Base-by-base conservation (phyloP, 2,888 invertebrate species). In the Rhingia campestris region DNA sequence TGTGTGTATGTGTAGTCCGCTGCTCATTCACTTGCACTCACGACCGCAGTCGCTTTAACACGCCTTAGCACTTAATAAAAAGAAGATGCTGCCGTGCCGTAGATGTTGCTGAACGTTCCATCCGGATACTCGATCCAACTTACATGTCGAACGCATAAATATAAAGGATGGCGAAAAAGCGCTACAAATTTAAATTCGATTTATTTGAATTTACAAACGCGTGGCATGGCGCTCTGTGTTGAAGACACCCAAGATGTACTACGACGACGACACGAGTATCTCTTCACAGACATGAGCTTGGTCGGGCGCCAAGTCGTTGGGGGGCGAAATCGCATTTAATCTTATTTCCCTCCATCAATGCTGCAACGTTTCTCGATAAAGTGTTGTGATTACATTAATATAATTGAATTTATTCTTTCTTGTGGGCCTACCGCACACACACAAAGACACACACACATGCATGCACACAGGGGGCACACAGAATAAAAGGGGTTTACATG, bases 311-410 rank as follows among this genome's bases (percentile, higher is more conserved):
- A 63, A 35, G 45, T 49, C 49, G 10, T 53, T 7, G 51, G 64
- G 59, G 58, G 41, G 53, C 37, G 35, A 53, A 76, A 69, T 69
- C 61, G 61, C 61, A 53, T 76, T 76, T 76, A 53, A 76, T 76
- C 61, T 67, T 53, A 76, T 67, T 61, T 61, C 53, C 67, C 37
- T 45, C 53, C 54, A 51, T 45, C 76, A 67, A 54, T 76, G 22
- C 69, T 67, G 51, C 67, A 76, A 69, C 67, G 35, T 61, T 76
- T 76, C 76, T 54, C 76, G 69, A 76, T 76, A 67, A 76, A 76
- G 67, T 67, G 59, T 76, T 69, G 67, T 76, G 76, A 76, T 76
- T 76, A 54, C 67, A 76, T 76, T 76, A 76, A 59, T 54, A 37
- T 69, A 76, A 76, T 76, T 53, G 67, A 76, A 76, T 76, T 76